Base-by-base conservation (phyloP, 2,888 invertebrate genomes). In the Agrypnus murinus region DNA sequence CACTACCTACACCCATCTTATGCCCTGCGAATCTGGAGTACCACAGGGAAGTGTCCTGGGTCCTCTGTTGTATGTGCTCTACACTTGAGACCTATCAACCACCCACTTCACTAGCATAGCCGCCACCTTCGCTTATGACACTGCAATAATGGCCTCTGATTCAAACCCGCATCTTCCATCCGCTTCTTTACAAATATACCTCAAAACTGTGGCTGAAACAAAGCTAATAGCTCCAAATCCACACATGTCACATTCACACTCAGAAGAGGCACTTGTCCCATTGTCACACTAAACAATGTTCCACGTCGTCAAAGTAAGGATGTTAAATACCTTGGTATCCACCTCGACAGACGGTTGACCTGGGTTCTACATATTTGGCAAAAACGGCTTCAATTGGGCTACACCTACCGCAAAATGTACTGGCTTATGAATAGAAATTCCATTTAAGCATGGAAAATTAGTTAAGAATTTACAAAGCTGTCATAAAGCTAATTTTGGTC, bases 401-500 rank as follows among this genome's bases (percentile, higher is more conserved):
- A 17, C 14, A 48, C 48, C 17, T 8, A 48, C 10, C 48, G 48
- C n/a, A 48, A 48, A 48, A 14, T 48, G 17, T 48, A n/a, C 17
- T 48, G 19, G 48, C 19, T 48, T 3, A 3, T 45, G 14, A 6
- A 45, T 5, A 45, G 12, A 45, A 14, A 5, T 12, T n/a, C 45
- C n/a, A n/a, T n/a, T n/a, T 45, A 14, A 45, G 14, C 6, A 45
- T 12, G 14, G 45, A 45, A 45, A 45, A 45, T 14, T n/a, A n/a
- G n/a, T n/a, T n/a, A n/a, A n/a, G n/a, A 45, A 45, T 48, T 14
- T 48, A 48, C 19, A 48, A 48, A 48, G 19, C 48, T 15, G 17
- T 19, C 48, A 48, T 48, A 15, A 48, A 48, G 14, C 17, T 15
- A 7, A 19, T 48, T 8, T 48, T 12, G 48, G 14, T 10, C 17